Evolutionary conservation across 2,113 vertebrate species (phyloP).

Genomic region (Mionectes macconnelli): DNA sequence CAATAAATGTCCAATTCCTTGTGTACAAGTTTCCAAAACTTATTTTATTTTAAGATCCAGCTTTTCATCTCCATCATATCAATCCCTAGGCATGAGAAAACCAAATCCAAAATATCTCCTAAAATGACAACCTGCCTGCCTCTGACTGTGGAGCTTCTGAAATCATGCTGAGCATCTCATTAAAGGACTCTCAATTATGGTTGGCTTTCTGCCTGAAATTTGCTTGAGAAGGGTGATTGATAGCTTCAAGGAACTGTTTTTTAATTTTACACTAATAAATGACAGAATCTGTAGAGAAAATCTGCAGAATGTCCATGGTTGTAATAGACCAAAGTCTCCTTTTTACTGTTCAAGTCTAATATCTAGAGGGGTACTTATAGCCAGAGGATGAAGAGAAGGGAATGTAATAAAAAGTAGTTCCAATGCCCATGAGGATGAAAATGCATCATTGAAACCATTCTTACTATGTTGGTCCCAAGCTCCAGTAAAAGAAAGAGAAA

Average conservation of each 20-base stretch:
- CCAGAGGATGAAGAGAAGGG: not conserved
- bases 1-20: not conserved
- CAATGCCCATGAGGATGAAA: not conserved
- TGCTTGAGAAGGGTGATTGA: not conserved
- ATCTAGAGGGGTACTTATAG: not conserved
- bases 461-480: not conserved
- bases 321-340: not conserved
- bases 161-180: slow-evolving; percentile 29
- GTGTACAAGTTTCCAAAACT: not conserved
- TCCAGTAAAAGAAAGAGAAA: not conserved
- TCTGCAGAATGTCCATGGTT: not conserved
- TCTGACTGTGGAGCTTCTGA: not conserved
- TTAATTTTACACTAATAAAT: not conserved
- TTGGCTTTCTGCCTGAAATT: slow-evolving; percentile 1
- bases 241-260: not conserved
- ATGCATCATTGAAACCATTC: not conserved
- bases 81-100: not conserved
- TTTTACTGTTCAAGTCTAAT: not conserved
- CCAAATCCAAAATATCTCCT: not conserved
- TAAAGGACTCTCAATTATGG: slow-evolving; percentile 28
- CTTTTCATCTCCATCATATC: not conserved
- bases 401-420: not conserved
- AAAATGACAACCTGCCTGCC: not conserved
- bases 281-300: not conserved
- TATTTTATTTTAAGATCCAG: not conserved